Base-by-base conservation (phyloP, 1,140 invertebrate species). In the Euura lappo region DNA sequence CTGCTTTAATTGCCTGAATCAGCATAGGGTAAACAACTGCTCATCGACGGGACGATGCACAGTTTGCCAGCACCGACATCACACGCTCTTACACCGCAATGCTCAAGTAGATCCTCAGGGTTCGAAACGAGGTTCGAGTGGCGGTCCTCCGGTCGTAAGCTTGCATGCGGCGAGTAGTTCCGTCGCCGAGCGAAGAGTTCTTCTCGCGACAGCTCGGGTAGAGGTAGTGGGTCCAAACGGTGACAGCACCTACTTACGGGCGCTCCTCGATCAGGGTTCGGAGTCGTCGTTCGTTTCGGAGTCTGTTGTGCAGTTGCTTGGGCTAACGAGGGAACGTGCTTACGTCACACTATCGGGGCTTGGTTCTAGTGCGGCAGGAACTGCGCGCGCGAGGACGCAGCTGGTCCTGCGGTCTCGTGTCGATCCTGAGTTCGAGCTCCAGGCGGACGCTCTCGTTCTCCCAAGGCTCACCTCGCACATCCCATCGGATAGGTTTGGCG, bases 1-100 rank as follows among this genome's bases (percentile, higher is more conserved):
- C 10, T 73, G 74, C n/a, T 75, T 73, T 43, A 75, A 72, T 69
- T 75, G 74, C n/a, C 46, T 75, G 3, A 65, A 69, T 2, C 6
- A 2, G 2, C 74, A 75, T 51, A 28, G 13, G 11, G 8, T 5
- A 4, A 43, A 28, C 1, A 47, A 44, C 1, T 75, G 74, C 28
- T n/a, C 10, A 4, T 71, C 74, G 4, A 51, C 44, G 6, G 7
- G 60, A 3, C 44, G 69, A 2, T 75, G 71, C 69, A 43, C 45
- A 47, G 71, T 8, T 72, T 67, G 8, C n/a, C 47, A 51, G 11
- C 7, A n/a, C 7, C 47, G 47, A 51, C 47, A 51, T 51, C 47
- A 51, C 47, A 51, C 2, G 47, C 7, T 51, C 47, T 51, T 51
- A n/a, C 47, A 51, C n/a, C 47, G 47, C 47, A 8, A n/a, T 2